Evolutionary conservation across 1,140 invertebrate genomes (phyloP).

Genomic region (Periplaneta americana): DNA sequence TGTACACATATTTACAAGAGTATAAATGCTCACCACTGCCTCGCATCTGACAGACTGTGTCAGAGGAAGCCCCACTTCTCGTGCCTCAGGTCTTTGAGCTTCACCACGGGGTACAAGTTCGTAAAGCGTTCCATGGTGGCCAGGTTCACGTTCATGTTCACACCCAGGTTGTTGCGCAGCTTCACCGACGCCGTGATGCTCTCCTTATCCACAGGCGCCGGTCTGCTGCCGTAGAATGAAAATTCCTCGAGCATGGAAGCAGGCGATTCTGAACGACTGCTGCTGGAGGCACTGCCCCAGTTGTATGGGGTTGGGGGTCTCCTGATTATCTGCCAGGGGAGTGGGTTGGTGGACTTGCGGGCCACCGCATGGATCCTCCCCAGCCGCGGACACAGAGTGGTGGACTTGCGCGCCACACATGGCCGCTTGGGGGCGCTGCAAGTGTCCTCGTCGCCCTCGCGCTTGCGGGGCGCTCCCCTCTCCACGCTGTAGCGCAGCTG

Average conservation of each 20-base stretch:
- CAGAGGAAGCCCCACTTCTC: background rate
- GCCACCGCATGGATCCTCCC: background rate
- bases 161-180: background rate
- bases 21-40: too few relatives aligned
- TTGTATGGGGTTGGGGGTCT: too few relatives aligned
- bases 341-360: slow-evolving; percentile 2
- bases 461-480: background rate
- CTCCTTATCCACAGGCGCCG: background rate
- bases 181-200: background rate
- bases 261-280: background rate
- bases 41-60: background rate
- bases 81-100: background rate
- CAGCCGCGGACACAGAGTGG: background rate
- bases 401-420: slow-evolving; percentile 11
- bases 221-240: background rate
- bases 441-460: background rate
- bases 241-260: background rate
- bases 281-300: background rate
- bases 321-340: background rate
- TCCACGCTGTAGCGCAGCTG: background rate
- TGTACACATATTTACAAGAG: background rate
- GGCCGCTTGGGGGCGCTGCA: background rate
- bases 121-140: background rate
- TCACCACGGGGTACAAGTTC: background rate
- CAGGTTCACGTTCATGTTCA: background rate